phyloP scores from a whole-genome alignment of 1,140 invertebrate genomes.

The Notospermus geniculatus region DNA sequence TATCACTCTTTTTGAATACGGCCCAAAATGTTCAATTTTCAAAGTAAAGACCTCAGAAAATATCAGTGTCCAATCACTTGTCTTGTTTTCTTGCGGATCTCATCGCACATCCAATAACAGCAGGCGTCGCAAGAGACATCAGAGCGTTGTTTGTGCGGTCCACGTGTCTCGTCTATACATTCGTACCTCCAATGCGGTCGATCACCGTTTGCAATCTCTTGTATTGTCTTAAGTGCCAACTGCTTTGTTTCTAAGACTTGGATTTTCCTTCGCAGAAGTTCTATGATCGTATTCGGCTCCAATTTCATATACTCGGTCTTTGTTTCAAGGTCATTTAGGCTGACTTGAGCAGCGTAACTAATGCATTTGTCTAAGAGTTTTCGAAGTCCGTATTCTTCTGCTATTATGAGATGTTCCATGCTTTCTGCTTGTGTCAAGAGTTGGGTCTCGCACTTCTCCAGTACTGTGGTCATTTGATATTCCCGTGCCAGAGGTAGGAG shows the following conservation, averaged over 20 bases:
- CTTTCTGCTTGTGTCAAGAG: constrained; percentile 23
- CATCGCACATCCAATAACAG: constrained; percentile 9
- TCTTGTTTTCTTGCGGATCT: constrained; percentile 3
- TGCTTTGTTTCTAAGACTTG: constrained; percentile 6
- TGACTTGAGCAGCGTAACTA: constrained; percentile 6
- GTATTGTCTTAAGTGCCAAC: background rate
- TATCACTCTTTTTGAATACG: no score
- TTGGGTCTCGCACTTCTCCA: constrained; percentile 22
- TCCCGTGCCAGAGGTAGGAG: constrained; percentile 27
- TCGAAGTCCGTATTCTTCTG: constrained; percentile 18
- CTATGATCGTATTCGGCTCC: constrained; percentile 1
- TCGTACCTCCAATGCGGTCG: constrained; percentile 9
- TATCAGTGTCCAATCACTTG: constrained; percentile 1
- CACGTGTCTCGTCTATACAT: background rate
- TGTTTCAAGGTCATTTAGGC: background rate
- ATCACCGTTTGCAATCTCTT: constrained; percentile 2
- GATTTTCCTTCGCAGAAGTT: constrained; percentile 2
- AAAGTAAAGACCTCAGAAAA: no score
- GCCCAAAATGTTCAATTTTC: no score
- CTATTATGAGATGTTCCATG: constrained; percentile 21
- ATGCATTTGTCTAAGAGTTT: constrained; percentile 8
- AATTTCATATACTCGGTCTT: background rate
- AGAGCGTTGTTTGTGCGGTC: constrained; percentile 3
- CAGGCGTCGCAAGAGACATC: constrained; percentile 9
- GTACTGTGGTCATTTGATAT: constrained; percentile 30